Evolutionary conservation across 2,888 invertebrate species (phyloP).

Genomic region (Perithous albicinctus): DNA sequence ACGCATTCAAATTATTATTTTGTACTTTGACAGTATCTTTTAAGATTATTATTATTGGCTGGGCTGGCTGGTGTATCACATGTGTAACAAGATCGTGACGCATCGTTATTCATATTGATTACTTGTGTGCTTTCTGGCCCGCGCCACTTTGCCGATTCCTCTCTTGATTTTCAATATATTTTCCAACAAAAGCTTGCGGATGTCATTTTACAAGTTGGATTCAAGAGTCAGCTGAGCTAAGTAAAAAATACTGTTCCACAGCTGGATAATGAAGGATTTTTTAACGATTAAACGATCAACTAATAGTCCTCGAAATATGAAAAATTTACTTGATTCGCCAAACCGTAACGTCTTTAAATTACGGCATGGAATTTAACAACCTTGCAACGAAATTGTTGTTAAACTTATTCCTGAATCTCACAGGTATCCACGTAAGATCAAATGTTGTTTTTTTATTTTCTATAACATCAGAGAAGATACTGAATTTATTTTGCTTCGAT

Average conservation of each 20-base stretch:
- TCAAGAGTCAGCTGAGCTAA: constrained; percentile 46
- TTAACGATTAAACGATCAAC: constrained; percentile 5
- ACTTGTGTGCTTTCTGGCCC: constrained; percentile 16
- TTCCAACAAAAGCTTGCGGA: constrained; percentile 11
- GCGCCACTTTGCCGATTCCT: constrained; percentile 5
- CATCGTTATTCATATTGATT: constrained; percentile 35
- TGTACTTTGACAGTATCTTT: constrained; percentile 71
- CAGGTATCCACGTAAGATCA: too few relatives aligned
- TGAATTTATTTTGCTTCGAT: too few relatives aligned
- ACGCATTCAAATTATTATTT: constrained; percentile 68
- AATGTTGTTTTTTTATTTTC: too few relatives aligned
- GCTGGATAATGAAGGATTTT: constrained; percentile 16
- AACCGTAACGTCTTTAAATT: not conserved
- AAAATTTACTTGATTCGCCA: constrained; percentile 7
- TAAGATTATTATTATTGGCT: constrained; percentile 62
- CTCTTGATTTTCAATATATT: not conserved
- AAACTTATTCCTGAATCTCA: constrained; percentile 11
- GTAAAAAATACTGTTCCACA: constrained; percentile 28
- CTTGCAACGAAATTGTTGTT: too few relatives aligned
- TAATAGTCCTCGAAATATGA: constrained; percentile 13
- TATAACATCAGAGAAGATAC: too few relatives aligned
- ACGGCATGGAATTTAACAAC: too few relatives aligned
- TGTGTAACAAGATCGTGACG: constrained; percentile 54
- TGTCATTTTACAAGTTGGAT: constrained; percentile 42
- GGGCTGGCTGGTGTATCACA: constrained; percentile 63